Percentiles rank a stretch among this genome's conserved stretches.
Conservation (phyloP, 2,888 invertebrate genomes). For the Theretra japonica region DNA sequence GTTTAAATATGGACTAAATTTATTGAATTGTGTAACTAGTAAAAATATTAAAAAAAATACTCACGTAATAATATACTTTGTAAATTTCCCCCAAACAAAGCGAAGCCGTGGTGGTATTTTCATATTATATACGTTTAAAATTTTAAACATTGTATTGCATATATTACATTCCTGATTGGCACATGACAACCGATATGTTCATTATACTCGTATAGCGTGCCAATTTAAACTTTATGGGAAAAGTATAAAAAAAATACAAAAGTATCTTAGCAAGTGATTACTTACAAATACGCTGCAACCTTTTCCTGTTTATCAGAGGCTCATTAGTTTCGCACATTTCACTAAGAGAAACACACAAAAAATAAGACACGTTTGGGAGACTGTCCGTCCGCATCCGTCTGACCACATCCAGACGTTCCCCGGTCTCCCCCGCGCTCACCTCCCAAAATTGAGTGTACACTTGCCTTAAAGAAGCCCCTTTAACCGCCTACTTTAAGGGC, state of each 20-base stretch:
- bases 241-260: not conserved
- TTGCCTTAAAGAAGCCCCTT: conserved; percentile 77
- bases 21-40: too few relatives aligned
- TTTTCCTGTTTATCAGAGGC: conserved; percentile 13
- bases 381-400: conserved; percentile 43
- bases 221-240: not conserved
- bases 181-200: too few relatives aligned
- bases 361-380: conserved; percentile 54
- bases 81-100: too few relatives aligned
- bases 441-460: conserved; percentile 67
- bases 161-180: too few relatives aligned
- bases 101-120: too few relatives aligned
- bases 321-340: conserved; percentile 26
- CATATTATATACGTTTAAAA: too few relatives aligned
- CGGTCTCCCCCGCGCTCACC: conserved; percentile 36
- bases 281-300: conserved; percentile 48
- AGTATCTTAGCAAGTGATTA: not conserved
- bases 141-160: too few relatives aligned
- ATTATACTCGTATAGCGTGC: not conserved
- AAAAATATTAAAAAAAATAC: too few relatives aligned
- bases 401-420: conserved; percentile 59
- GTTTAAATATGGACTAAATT: too few relatives aligned
- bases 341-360: conserved; percentile 52
- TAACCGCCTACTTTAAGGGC: conserved; percentile 80
- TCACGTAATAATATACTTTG: too few relatives aligned